These are phyloP conservation scores for Cataglyphis albicans DNA, from an alignment of 2,888 invertebrate genomes.

Conservation along the genomic window DNA sequence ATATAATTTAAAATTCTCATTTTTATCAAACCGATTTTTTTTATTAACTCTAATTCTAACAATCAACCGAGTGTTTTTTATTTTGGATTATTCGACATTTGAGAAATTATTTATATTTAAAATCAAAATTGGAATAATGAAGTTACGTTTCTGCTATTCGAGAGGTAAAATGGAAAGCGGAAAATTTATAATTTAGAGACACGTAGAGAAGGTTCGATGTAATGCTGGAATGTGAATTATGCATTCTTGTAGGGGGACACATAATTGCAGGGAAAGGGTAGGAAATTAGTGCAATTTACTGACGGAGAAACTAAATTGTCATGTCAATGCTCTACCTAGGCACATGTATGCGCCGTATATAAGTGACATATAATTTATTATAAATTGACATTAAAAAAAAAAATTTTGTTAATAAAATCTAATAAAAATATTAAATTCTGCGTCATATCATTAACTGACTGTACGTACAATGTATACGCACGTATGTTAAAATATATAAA, in stretches of 20 bases:
- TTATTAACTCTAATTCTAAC: not conserved
- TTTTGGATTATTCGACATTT: not conserved
- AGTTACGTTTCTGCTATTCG: not conserved
- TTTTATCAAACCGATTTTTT: not conserved
- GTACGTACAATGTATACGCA: not conserved
- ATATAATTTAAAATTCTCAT: not conserved
- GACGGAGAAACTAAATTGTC: conserved; percentile 35
- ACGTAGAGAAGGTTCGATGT: conserved; percentile 12
- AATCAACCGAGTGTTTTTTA: not conserved
- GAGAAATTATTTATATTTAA: not conserved
- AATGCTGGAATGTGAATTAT: conserved; percentile 56
- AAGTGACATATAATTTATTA: not conserved
- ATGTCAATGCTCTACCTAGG: conserved; percentile 13
- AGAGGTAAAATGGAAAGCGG: conserved; percentile 12
- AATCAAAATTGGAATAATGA: not conserved
- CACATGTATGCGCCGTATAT: not conserved
- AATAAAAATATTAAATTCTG: not conserved
- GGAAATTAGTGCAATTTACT: conserved; percentile 51
- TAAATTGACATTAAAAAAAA: not conserved
- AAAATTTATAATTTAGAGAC: conserved; percentile 29
- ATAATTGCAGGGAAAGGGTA: conserved; percentile 45
- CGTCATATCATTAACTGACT: not conserved
- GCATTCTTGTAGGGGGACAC: conserved; percentile 31
- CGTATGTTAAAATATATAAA: not conserved
- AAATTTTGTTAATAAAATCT: not conserved